Percentiles rank a stretch among this genome's conserved stretches.
These are phyloP conservation scores for Prolemur simus DNA, from an alignment of 2,113 vertebrate species.

Conservation along the genomic window DNA sequence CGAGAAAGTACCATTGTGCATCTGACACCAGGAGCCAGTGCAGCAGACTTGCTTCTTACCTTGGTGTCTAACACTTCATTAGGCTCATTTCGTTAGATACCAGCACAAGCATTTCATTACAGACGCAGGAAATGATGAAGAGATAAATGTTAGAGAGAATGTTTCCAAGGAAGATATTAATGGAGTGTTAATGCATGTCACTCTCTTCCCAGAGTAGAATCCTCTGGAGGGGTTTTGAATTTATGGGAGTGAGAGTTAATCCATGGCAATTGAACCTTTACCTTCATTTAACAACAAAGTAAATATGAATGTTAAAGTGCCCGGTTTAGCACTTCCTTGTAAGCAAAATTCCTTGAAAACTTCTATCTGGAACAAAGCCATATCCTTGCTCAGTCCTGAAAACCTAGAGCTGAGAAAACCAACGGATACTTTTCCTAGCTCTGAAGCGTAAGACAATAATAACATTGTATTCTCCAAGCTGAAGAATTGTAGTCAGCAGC, in stretches of 20 bases:
- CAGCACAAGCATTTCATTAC: constrained; percentile 73
- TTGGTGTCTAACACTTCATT: constrained; percentile 75
- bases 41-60: constrained; percentile 71
- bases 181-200: constrained; percentile 66
- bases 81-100: constrained; percentile 67
- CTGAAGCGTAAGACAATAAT: constrained; percentile 40
- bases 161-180: constrained; percentile 75
- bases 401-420: constrained; percentile 45
- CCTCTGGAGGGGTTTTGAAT: constrained; percentile 33
- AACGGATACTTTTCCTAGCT: constrained; percentile 16
- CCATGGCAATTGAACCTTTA: constrained; percentile 50
- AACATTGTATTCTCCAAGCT: constrained; percentile 20
- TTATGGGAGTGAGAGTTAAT: constrained; percentile 43
- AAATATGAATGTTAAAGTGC: constrained; percentile 68
- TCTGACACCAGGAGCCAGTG: background rate
- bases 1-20: constrained; percentile 26
- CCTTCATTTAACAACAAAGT: constrained; percentile 62
- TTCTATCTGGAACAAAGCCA: constrained; percentile 46
- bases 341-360: constrained; percentile 67
- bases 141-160: constrained; percentile 68
- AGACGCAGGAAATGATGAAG: constrained; percentile 65
- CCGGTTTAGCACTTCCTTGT: constrained; percentile 37
- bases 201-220: constrained; percentile 56
- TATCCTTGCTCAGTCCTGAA: constrained; percentile 39
- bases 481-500: background rate